Base-by-base conservation (phyloP, 2,888 invertebrate species). In the Ptilodon capucinus region DNA sequence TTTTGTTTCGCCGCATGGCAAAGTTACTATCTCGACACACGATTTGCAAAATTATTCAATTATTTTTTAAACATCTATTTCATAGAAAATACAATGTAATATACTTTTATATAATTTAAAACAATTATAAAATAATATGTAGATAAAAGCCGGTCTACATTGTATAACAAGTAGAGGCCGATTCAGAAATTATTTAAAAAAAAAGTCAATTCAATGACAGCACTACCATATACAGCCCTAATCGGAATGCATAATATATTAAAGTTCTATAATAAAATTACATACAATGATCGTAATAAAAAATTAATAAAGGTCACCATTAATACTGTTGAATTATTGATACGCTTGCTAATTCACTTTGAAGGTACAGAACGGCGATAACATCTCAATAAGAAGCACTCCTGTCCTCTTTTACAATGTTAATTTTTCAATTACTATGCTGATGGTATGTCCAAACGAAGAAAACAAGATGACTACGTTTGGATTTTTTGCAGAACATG, bases 271-370 rank as follows among this genome's bases (percentile, higher is more conserved):
- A 3, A 40, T 25, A 40, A 25, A 40, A 21, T 21, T 39, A 25
- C 40, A 40, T 40, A 40, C 40, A 40, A 40, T 25, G 40, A 14
- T 25, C n/a, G 7, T 9, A 23, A 14, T 25, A 35, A 44, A 44
- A 48, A 44, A 18, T 30, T 9, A 14, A 9, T 41, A 46, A 42
- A 43, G 48, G 42, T 40, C 42, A 39, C 25, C 34, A 44, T 44
- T 34, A 38, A 25, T 38, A 35, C 40, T 42, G 49, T 45, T 42
- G 49, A 49, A 50, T 50, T 40, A 50, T 50, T 50, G 18, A 45
- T 39, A 42, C 41, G 30, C 18, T 34, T 25, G 19, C 18, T 38
- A 38, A 38, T 36, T n/a, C 18, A 38, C 19, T 13, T 42, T 19
- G n/a, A 19, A 4, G 38, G 19, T 2, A 3, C n/a, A 38, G 19